These are phyloP conservation scores for Sebastes umbrosus DNA, from an alignment of 2,797 vertebrate species.

Conservation along the genomic window DNA sequence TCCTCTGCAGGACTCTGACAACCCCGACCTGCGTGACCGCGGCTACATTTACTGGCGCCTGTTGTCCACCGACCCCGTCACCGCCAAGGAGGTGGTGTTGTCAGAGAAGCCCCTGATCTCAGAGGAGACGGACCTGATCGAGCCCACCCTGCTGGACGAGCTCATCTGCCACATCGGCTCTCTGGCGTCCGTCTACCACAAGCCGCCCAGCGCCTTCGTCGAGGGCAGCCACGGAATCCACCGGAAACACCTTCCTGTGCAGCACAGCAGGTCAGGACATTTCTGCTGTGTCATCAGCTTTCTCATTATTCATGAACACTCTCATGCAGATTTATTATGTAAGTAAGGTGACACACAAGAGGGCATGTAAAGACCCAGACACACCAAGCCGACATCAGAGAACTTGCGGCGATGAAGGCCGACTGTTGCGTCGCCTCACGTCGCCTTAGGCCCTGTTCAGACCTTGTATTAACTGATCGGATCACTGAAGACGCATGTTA, in stretches of 20 bases:
- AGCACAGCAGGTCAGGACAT: constrained; percentile 90
- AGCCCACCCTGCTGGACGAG: constrained; percentile 95
- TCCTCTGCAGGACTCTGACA: constrained; percentile 91
- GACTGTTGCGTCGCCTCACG: no score
- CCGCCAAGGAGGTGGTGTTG: constrained; percentile 96
- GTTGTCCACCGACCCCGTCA: constrained; percentile 96
- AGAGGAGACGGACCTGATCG: constrained; percentile 96
- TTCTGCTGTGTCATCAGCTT: not conserved
- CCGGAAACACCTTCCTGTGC: constrained; percentile 96
- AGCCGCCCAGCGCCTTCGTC: constrained; percentile 97
- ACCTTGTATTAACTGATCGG: accelerated
- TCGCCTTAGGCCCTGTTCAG: no score
- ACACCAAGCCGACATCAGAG: no score
- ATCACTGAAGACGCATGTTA: accelerated
- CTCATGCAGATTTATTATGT: not conserved
- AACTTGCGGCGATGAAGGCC: no score
- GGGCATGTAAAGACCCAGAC: not conserved
- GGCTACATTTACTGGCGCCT: constrained; percentile 99
- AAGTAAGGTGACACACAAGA: not conserved
- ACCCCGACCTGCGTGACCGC: constrained; percentile 95
- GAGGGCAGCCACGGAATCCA: constrained; percentile 98
- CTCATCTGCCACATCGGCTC: constrained; percentile 97
- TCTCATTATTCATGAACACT: not conserved
- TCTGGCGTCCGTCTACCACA: constrained; percentile 96
- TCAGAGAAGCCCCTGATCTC: constrained; percentile 97